Percentiles rank a stretch among this genome's conserved stretches.
Evolutionary conservation across 92 coral and sea anemone genomes (phyloP).

Genomic region (Parazoanthus swiftii): DNA sequence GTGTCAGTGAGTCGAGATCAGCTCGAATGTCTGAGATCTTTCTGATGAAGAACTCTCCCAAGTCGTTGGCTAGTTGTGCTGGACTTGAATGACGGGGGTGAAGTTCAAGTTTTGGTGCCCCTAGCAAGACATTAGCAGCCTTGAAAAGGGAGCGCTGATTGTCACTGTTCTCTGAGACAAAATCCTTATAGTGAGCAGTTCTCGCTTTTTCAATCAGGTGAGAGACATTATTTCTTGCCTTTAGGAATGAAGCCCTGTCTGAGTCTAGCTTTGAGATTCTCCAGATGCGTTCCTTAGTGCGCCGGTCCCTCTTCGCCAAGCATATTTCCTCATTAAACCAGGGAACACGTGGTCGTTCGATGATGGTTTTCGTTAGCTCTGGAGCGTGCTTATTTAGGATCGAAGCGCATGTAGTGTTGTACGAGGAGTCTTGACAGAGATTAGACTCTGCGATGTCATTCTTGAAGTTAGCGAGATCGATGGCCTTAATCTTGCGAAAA

Average conservation of each 20-base stretch:
- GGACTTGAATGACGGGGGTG: not conserved
- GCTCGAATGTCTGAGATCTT: slow-evolving; percentile 36
- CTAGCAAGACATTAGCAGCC: slow-evolving; percentile 43
- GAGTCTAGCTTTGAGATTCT: slow-evolving; percentile 30
- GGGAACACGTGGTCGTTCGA: slow-evolving; percentile 48
- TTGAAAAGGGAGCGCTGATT: slow-evolving; percentile 40
- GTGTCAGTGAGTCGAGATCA: slow-evolving; percentile 37
- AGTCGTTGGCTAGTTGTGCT: slow-evolving; percentile 39
- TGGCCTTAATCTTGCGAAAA: slow-evolving; percentile 54
- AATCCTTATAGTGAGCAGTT: slow-evolving; percentile 36
- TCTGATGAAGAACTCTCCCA: slow-evolving; percentile 42
- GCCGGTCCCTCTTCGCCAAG: slow-evolving; percentile 29
- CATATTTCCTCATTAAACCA: slow-evolving; percentile 47
- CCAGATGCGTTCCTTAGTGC: slow-evolving; percentile 34
- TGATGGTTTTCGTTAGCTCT: slow-evolving; percentile 37
- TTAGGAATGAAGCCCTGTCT: slow-evolving; percentile 35
- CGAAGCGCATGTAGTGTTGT: slow-evolving; percentile 44
- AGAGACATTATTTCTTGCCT: slow-evolving; percentile 30
- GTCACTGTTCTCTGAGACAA: slow-evolving; percentile 38
- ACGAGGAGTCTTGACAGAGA: slow-evolving; percentile 45
- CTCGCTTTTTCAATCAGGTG: slow-evolving; percentile 38
- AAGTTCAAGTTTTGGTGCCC: slow-evolving; percentile 25
- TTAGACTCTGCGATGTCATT: slow-evolving; percentile 39
- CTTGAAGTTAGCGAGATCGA: slow-evolving; percentile 43
- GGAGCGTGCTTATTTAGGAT: slow-evolving; percentile 48